Base-by-base conservation (phyloP, 2,797 vertebrate species). In the Crenichthys baileyi region DNA sequence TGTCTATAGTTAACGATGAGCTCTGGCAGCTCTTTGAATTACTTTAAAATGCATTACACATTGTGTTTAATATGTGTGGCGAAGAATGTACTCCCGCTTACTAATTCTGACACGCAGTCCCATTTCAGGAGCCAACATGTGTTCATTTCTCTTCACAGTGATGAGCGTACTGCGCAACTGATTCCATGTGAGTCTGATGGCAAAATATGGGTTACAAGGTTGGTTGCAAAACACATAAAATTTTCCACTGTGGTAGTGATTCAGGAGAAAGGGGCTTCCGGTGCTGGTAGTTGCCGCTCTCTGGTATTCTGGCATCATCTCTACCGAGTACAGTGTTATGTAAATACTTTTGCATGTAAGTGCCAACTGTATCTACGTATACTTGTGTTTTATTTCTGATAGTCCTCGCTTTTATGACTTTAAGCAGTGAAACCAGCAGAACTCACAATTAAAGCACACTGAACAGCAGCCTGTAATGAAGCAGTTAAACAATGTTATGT, bases 191-290 rank as follows among this genome's bases (percentile, higher is more conserved):
- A 46, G 31, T 6, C 77, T 81, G 39, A 60, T 76, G 82, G 70
- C 75, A 85, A 75, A 87, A 92, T 79, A 83, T 58, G 63, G 81
- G 77, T 2, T 41, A 1, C 22, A 16, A 0, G 3, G 48, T 24
- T 55, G 46, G 75, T 86, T 89, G 73, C 81, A 87, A 89, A 87
- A 93, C 70, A 81, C 44, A 8, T 24, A 77, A 84, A 26, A 53
- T 75, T 85, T 68, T 78, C 72, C 65, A 39, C 5, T 1, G 15
- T 7, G 24, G 1, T 39, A 31, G 0, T 7, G 7, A 53, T 29
- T 12, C 8, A 0, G 7, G 4, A 16, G 73, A 31, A 22, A 22
- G 5, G 12, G 4, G 6, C 44, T 26, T 78, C 48, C 70, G 24
- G 31, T 73, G 58, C 1, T 36, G 18, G 4, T 46, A 65, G 7